These are phyloP conservation scores for human DNA, from an alignment of 2,113 vertebrate genomes.

Conservation along the genomic window DNA sequence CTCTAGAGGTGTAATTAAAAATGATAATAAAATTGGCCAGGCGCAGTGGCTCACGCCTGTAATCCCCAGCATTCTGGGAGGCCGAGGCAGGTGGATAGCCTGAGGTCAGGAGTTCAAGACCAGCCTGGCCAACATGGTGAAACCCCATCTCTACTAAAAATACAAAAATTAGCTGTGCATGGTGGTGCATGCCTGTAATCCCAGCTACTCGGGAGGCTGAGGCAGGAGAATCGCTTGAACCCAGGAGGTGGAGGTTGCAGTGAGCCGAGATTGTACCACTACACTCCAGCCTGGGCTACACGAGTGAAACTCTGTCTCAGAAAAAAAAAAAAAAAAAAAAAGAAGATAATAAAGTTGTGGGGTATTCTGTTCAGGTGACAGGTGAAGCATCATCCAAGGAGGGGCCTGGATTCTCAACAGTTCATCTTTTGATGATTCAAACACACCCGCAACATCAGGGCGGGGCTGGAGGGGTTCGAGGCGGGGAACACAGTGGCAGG, in stretches of 20 bases:
- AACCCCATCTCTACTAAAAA: background rate
- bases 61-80: background rate
- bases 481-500: background rate
- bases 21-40: background rate
- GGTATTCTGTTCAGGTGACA: background rate
- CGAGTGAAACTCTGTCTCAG: background rate
- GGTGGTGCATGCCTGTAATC: background rate
- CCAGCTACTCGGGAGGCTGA: background rate
- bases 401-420: background rate
- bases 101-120: background rate
- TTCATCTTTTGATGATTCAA: background rate
- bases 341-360: background rate
- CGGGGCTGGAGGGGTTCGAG: rapidly evolving
- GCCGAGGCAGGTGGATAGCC: background rate
- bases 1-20: background rate
- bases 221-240: background rate
- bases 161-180: background rate
- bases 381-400: rapidly evolving
- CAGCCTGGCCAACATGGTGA: background rate
- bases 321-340: background rate
- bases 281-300: background rate
- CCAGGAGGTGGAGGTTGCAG: background rate
- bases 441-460: background rate
- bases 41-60: background rate
- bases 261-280: background rate